phyloP scores from a whole-genome alignment of 2,888 invertebrate species.

The Candidula unifasciata region DNA sequence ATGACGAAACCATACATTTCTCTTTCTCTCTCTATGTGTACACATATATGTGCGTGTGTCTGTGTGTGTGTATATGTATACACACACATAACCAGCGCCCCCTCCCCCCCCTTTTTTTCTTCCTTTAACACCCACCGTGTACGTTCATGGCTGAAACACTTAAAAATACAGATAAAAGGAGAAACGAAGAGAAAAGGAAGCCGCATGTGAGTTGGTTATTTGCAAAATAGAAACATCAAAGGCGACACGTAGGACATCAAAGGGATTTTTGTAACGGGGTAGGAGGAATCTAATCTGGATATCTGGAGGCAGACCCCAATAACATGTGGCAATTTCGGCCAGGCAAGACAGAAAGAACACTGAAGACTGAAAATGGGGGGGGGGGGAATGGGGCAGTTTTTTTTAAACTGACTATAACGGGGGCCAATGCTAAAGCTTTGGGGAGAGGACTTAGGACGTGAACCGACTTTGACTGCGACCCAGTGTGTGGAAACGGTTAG shows the following conservation, averaged over 20 bases:
- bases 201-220: constrained; percentile 47
- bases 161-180: background rate
- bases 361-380: background rate
- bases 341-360: background rate
- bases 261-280: constrained; percentile 45
- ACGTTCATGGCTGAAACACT: constrained; percentile 30
- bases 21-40: background rate
- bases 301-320: constrained; percentile 16
- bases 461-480: background rate
- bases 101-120: no score
- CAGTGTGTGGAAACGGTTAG: constrained; percentile 12
- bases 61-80: no score
- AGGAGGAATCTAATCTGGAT: constrained; percentile 35
- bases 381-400: no score
- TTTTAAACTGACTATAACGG: background rate
- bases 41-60: no score
- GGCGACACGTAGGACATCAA: constrained; percentile 42
- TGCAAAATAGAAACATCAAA: constrained; percentile 51
- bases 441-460: background rate
- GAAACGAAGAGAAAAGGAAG: constrained; percentile 5
- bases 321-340: constrained; percentile 27
- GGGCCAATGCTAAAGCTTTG: background rate
- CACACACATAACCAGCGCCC: no score
- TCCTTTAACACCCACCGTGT: no score
- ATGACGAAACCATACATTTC: no score